Evolutionary conservation across 2,113 vertebrate species (phyloP).

Genomic region (Cyanoramphus novaezelandiae): DNA sequence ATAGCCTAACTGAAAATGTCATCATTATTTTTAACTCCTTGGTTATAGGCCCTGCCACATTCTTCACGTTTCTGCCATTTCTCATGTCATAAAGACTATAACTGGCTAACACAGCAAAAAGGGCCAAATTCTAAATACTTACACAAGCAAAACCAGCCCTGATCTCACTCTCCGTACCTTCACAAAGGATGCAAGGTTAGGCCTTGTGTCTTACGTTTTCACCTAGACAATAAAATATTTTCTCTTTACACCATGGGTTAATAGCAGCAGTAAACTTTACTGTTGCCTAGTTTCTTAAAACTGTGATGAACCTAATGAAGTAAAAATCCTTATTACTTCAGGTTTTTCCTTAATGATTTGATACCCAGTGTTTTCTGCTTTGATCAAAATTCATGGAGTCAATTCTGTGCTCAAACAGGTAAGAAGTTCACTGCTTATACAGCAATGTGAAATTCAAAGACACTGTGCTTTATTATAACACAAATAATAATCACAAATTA

Average conservation of each 20-base stretch:
- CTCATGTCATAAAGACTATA: background rate
- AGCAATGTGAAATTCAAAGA: background rate
- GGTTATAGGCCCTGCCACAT: background rate
- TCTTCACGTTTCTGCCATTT: background rate
- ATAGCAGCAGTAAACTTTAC: slow-evolving; percentile 10
- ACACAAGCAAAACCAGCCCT: background rate
- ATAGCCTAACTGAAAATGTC: slow-evolving; percentile 52
- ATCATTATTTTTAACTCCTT: slow-evolving; percentile 57
- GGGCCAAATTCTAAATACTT: background rate
- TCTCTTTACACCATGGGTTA: slow-evolving; percentile 17
- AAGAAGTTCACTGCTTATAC: background rate
- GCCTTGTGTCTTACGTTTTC: background rate
- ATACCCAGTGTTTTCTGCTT: background rate
- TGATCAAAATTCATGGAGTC: background rate
- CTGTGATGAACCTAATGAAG: background rate
- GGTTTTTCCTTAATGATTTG: background rate
- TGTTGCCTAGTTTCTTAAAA: background rate
- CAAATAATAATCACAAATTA: background rate
- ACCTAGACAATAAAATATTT: background rate
- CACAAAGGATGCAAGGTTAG: background rate
- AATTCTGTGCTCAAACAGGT: background rate
- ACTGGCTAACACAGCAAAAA: background rate
- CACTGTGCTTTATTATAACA: background rate
- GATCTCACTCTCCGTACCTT: background rate
- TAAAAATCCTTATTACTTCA: background rate